Base-by-base conservation (phyloP, 2,113 vertebrate genomes). In the Seriola aureovittata region DNA sequence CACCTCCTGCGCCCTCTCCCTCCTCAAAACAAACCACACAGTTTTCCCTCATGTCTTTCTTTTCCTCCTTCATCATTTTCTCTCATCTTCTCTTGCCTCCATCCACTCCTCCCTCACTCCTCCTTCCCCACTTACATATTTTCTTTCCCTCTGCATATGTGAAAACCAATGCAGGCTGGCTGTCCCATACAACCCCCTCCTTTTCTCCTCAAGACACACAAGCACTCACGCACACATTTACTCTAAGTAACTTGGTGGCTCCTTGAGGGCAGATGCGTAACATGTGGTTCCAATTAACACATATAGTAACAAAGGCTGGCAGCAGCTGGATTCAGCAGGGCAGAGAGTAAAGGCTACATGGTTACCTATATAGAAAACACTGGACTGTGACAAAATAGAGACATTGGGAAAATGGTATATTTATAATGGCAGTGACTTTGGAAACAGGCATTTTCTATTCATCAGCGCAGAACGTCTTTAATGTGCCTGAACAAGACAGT, bases 241-340 rank as follows among this genome's bases (percentile, higher is more conserved):
- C 25, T 64, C 34, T 59, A 72, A 78, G 48, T 52, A 63, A 79
- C 62, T 65, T 34, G 44, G 48, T 25, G n/a, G 69, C 65, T 81
- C 52, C 74, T 68, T 50, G 0, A 79, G 54, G 76, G 60, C 21
- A 71, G 64, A 69, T 66, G 71, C 42, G 32, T 72, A 73, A 85
- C 72, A 86, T 81, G 79, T 68, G 85, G 68, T 59, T 88, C 64
- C 59, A 88, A 74, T 91, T 76, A 85, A 50, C 64, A 72, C 67
- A 60, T 78, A 32, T 54, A 40, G 14, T 71, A 73, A 62, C 65
- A 78, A 52, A 78, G 32, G 71, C 55, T 8, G 42, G 66, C 55
- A 68, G 54, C 11, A 69, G 65, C 63, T 66, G 36, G 55, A 55
- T 32, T 81, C 11, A 63, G 44, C 40, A 21, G 74, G 66, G 77